Conservation (phyloP, 1,140 invertebrate genomes). For the Periplaneta americana region DNA sequence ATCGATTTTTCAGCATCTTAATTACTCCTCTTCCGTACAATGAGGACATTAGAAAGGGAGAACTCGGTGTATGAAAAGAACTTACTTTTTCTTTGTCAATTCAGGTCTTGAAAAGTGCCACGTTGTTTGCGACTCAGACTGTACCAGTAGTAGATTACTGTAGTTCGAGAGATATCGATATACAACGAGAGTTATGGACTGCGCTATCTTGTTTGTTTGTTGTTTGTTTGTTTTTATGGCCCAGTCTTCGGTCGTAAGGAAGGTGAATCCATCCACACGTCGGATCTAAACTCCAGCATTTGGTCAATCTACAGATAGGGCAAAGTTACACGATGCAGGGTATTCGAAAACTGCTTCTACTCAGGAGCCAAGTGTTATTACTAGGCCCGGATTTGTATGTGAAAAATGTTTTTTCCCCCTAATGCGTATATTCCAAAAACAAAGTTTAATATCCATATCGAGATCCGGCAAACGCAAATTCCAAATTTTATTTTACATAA, state of each 20-base stretch:
- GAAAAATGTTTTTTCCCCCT: too few relatives aligned
- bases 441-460: too few relatives aligned
- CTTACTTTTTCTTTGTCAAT: neutral
- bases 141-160: neutral
- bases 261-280: neutral
- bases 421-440: too few relatives aligned
- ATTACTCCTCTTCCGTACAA: too few relatives aligned
- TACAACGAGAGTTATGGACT: neutral
- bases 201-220: neutral
- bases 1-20: too few relatives aligned
- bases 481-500: too few relatives aligned
- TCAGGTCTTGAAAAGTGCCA: neutral
- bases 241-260: neutral
- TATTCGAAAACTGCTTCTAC: too few relatives aligned
- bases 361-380: too few relatives aligned
- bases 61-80: too few relatives aligned
- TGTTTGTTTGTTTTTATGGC: neutral
- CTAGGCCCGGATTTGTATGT: too few relatives aligned
- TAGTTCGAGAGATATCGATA: neutral
- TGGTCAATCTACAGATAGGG: neutral
- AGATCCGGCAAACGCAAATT: too few relatives aligned
- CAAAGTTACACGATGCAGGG: neutral
- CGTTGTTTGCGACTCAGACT: neutral
- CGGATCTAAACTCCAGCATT: neutral
- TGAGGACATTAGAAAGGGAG: too few relatives aligned